Evolutionary conservation across 2,113 vertebrate species (phyloP).

Genomic region (Trichomycterus rosablanca): DNA sequence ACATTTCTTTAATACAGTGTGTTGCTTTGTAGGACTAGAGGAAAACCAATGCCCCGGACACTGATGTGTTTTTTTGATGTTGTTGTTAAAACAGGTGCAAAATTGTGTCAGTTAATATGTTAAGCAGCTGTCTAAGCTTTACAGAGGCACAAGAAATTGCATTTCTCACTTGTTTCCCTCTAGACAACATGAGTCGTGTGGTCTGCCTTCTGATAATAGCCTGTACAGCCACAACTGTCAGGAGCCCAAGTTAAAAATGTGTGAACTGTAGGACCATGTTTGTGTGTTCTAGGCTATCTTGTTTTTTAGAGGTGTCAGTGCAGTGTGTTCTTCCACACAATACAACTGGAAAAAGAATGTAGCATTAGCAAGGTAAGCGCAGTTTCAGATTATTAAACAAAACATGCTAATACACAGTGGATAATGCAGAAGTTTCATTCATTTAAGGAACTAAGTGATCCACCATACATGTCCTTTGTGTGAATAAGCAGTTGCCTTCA

Average conservation of each 20-base stretch:
- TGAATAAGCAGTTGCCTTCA: neutral
- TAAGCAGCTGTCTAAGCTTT: neutral
- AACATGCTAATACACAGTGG: no score
- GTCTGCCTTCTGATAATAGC: slow-evolving; percentile 29
- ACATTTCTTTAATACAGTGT: no score
- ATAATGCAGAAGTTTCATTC: no score
- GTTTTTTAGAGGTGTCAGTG: slow-evolving; percentile 40
- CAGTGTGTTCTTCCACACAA: slow-evolving; percentile 49
- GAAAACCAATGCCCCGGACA: neutral
- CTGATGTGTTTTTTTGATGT: no score
- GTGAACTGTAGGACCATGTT: slow-evolving; percentile 15
- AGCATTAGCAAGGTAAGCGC: slow-evolving; percentile 14
- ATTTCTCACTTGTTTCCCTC: slow-evolving; percentile 4
- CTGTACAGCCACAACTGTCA: slow-evolving; percentile 26
- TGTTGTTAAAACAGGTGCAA: no score
- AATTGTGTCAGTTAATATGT: slow-evolving; percentile 7
- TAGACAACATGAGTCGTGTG: slow-evolving; percentile 13
- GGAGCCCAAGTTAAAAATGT: slow-evolving; percentile 8
- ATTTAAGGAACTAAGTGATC: no score
- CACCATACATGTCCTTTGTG: no score
- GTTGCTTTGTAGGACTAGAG: neutral
- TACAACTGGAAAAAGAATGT: slow-evolving; percentile 34
- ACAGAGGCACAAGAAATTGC: slow-evolving; percentile 19
- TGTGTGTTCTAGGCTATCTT: no score
- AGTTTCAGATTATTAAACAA: no score